A percentile compares a stretch with the other conserved stretches of the same genome.
These are phyloP conservation scores for Diphyllodes magnificus DNA, from an alignment of 2,113 vertebrate genomes.

Conservation along the genomic window DNA sequence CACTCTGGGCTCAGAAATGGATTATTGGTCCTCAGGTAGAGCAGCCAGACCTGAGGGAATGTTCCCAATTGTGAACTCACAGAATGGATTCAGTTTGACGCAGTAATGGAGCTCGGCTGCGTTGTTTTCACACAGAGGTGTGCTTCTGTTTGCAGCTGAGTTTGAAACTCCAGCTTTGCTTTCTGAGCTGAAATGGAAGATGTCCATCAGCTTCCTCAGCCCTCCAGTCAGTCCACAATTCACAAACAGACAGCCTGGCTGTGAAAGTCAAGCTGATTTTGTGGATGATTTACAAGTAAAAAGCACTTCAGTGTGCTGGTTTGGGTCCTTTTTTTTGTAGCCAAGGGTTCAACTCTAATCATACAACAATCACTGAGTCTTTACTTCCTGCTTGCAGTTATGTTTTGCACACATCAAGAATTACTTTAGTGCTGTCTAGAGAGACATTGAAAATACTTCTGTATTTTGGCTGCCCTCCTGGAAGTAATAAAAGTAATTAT, in stretches of 20 bases:
- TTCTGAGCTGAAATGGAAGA: not conserved
- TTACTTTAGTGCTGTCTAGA: not conserved
- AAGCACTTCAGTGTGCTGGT: not conserved
- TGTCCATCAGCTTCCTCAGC: not conserved
- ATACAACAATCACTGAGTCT: not conserved
- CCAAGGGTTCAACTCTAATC: not conserved
- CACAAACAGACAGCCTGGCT: not conserved
- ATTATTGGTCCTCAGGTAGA: not conserved
- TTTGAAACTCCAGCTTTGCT: not conserved
- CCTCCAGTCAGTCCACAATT: not conserved
- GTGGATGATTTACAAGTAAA: not conserved
- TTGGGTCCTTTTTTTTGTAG: not conserved
- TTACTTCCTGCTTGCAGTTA: not conserved
- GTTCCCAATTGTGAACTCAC: not conserved
- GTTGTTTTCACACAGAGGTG: not conserved
- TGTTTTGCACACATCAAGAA: not conserved
- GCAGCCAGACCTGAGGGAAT: not conserved
- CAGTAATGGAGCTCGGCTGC: not conserved
- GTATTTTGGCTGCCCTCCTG: not conserved
- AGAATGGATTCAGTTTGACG: not conserved
- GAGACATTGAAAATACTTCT: not conserved
- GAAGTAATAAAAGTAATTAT: not conserved
- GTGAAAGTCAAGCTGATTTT: not conserved
- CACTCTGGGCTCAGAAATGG: not conserved
- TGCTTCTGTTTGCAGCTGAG: not conserved